A percentile compares a stretch with the other conserved stretches of the same genome.
Evolutionary conservation across 1,140 invertebrate genomes (phyloP).

Genomic region (Aphelenchoides avenae): DNA sequence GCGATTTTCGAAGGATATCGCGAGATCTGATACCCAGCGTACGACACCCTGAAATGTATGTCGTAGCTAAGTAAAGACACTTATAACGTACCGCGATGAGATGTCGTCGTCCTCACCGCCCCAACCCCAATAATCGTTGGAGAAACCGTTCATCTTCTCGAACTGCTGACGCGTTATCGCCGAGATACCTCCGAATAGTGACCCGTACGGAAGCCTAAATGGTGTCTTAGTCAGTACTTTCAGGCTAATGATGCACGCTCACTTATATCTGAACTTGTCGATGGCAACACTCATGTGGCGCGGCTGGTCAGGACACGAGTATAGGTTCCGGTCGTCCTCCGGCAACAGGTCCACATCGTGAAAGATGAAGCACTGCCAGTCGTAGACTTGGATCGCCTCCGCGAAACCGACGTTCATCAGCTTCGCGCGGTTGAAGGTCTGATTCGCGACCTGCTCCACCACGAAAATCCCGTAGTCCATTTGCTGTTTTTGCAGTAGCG

Average conservation of each 20-base stretch:
- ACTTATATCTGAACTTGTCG: constrained; percentile 81
- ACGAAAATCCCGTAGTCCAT: constrained; percentile 86
- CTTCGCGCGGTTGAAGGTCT: constrained; percentile 81
- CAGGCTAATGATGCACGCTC: constrained; percentile 7
- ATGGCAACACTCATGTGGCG: constrained; percentile 80
- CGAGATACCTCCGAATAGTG: constrained; percentile 68
- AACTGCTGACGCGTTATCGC: constrained; percentile 67
- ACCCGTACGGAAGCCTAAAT: constrained; percentile 50
- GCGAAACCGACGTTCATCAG: constrained; percentile 83
- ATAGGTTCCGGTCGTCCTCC: constrained; percentile 79
- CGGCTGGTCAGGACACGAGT: constrained; percentile 82
- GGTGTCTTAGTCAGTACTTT: background rate
- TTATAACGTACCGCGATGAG: constrained; percentile 28
- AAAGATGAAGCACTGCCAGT: constrained; percentile 77
- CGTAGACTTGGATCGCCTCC: constrained; percentile 51
- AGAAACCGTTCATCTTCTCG: constrained; percentile 80
- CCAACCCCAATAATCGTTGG: constrained; percentile 80
- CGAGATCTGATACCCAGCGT: constrained; percentile 50
- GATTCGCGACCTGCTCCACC: constrained; percentile 72
- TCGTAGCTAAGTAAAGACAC: background rate
- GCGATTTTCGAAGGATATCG: constrained; percentile 59
- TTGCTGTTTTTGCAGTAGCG: constrained; percentile 60
- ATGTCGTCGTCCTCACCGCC: constrained; percentile 58
- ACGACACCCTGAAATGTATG: constrained; percentile 35
- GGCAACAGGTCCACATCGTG: constrained; percentile 92